Evolutionary conservation across 2,113 vertebrate species (phyloP).

Genomic region (Hypomesus transpacificus): DNA sequence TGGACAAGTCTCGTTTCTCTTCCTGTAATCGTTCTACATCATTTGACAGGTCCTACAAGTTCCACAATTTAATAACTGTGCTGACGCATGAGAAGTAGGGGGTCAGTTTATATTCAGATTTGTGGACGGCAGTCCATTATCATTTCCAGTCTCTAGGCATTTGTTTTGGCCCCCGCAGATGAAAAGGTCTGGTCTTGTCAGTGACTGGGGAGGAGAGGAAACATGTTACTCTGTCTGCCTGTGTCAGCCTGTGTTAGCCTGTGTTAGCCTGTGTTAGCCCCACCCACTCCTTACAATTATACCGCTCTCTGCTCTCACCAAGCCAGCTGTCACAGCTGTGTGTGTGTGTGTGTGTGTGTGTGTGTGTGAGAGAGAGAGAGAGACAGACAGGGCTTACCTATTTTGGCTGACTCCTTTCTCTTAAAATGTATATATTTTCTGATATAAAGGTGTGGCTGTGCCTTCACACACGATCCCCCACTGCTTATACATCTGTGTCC

Average conservation of each 20-base stretch:
- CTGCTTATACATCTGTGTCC: neutral
- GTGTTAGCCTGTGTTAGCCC: slow-evolving; percentile 55
- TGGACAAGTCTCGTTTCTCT: too few relatives aligned
- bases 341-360: neutral
- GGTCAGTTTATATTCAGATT: slow-evolving; percentile 26
- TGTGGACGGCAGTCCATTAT: slow-evolving; percentile 50
- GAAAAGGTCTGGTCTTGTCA: slow-evolving; percentile 67
- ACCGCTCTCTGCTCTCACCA: slow-evolving; percentile 15
- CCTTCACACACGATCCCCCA: neutral
- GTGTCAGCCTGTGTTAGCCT: too few relatives aligned
- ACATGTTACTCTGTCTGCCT: slow-evolving; percentile 52
- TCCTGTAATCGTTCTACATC: neutral
- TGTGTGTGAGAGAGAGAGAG: neutral
- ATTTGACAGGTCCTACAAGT: neutral
- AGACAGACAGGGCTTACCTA: neutral
- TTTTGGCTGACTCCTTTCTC: neutral
- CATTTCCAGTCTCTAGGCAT: slow-evolving; percentile 51
- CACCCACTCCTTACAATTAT: slow-evolving; percentile 38
- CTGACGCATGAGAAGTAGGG: slow-evolving; percentile 36
- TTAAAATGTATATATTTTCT: neutral
- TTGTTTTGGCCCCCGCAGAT: slow-evolving; percentile 64
- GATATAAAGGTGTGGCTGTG: too few relatives aligned
- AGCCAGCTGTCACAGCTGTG: slow-evolving; percentile 38
- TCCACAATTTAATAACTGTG: slow-evolving; percentile 44
- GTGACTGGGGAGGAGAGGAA: slow-evolving; percentile 35